phyloP scores from a whole-genome alignment of 1,140 invertebrate genomes.

The Chelonus insularis region DNA sequence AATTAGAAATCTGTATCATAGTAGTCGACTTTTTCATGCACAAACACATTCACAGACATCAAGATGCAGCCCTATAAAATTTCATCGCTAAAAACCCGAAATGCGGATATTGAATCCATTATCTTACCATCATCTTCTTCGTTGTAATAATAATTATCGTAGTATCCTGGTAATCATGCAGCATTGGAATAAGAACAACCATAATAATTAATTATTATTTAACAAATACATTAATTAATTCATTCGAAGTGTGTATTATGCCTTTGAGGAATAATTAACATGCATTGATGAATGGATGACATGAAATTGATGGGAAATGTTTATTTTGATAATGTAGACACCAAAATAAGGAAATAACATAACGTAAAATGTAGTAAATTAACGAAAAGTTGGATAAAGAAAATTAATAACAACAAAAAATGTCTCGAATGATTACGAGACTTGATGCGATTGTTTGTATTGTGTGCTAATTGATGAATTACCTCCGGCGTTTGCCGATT shows the following conservation, averaged over 20 bases:
- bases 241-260: no score
- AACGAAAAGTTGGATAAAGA: no score
- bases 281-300: constrained; percentile 3
- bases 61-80: constrained; percentile 16
- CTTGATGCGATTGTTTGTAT: not conserved
- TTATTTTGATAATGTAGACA: no score
- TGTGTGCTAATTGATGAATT: constrained; percentile 38
- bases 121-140: constrained; percentile 28
- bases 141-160: constrained; percentile 23
- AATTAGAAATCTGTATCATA: constrained; percentile 13
- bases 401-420: not conserved
- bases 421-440: not conserved
- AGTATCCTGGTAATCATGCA: constrained; percentile 26
- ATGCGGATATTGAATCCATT: not conserved
- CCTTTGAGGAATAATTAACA: not conserved
- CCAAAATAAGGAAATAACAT: no score
- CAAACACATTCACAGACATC: constrained; percentile 16
- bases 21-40: constrained; percentile 7
- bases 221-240: no score
- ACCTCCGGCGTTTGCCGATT: constrained; percentile 48
- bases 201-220: no score
- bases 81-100: not conserved
- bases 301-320: constrained; percentile 7
- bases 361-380: no score
- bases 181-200: constrained; percentile 17